Conservation (phyloP, 2,888 invertebrate genomes). For the Lycaena phlaeas region DNA sequence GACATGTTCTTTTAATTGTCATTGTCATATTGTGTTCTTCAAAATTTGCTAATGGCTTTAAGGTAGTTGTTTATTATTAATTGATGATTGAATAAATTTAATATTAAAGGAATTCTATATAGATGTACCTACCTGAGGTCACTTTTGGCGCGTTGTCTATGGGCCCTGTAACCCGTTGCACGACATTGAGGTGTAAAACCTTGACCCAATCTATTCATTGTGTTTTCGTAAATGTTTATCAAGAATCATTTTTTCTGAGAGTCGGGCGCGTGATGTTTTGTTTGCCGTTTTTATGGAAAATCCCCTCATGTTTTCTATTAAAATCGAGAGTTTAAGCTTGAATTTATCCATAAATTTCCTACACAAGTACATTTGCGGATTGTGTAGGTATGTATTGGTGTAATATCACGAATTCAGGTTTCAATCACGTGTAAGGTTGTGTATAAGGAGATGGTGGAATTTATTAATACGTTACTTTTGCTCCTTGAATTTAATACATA, state of each 20-base stretch:
- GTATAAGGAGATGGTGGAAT: neutral
- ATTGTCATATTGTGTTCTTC: no score
- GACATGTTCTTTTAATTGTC: no score
- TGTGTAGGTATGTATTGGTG: neutral
- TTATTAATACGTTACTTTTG: neutral
- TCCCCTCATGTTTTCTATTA: constrained; percentile 5
- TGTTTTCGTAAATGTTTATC: constrained; percentile 29
- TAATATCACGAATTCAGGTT: neutral
- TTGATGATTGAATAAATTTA: no score
- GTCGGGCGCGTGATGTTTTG: constrained; percentile 18
- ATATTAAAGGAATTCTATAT: no score
- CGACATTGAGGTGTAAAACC: constrained; percentile 31
- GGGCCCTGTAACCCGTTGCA: constrained; percentile 23
- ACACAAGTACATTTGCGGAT: neutral
- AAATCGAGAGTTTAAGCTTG: constrained; percentile 1
- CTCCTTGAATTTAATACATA: neutral
- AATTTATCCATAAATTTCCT: constrained; percentile 2
- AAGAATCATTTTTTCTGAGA: constrained; percentile 7
- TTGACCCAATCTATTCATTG: constrained; percentile 40
- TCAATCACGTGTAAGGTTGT: neutral
- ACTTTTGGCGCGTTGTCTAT: no score
- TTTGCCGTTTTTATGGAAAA: constrained; percentile 8
- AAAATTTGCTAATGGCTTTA: no score
- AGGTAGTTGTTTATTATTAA: no score
- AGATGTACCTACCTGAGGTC: no score